These are phyloP conservation scores for Tachina grossa DNA, from an alignment of 2,888 invertebrate species.

Conservation along the genomic window DNA sequence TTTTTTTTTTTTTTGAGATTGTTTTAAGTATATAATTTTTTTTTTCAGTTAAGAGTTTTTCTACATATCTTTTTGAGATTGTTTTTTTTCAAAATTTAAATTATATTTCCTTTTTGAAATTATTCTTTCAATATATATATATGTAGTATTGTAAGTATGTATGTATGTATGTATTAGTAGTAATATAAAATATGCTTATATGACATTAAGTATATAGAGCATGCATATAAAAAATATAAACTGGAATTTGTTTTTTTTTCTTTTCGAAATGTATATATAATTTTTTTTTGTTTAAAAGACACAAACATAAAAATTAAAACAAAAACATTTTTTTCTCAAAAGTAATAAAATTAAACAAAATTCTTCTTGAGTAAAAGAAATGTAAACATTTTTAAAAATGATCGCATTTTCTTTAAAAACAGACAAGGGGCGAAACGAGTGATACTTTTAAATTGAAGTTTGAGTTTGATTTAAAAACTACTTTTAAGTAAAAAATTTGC, in stretches of 20 bases:
- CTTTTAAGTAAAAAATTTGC: conserved; percentile 56
- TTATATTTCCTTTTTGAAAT: conserved; percentile 33
- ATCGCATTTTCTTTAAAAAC: conserved; percentile 24
- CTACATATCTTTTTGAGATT: conserved; percentile 40
- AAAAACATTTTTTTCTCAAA: conserved; percentile 28
- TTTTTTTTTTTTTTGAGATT: conserved; percentile 37
- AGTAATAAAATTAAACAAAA: conserved; percentile 53
- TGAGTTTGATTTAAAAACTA: conserved; percentile 46
- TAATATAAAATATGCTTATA: conserved; percentile 70
- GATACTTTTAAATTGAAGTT: conserved; percentile 49
- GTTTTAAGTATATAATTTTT: conserved; percentile 30
- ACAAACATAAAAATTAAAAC: conserved; percentile 58
- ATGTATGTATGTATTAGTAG: conserved; percentile 59
- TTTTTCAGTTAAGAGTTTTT: conserved; percentile 20
- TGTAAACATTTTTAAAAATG: conserved; percentile 4
- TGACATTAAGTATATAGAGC: conserved; percentile 70
- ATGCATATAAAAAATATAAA: conserved; percentile 71
- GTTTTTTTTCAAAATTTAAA: conserved; percentile 40
- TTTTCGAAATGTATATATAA: conserved; percentile 48
- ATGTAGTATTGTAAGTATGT: background rate
- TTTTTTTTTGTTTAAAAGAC: conserved; percentile 53
- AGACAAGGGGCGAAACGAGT: background rate
- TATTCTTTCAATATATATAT: conserved; percentile 30
- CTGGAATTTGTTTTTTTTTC: conserved; percentile 64
- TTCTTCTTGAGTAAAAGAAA: conserved; percentile 40